phyloP scores from a whole-genome alignment of 2,797 vertebrate genomes.

The Halcyon badia region DNA sequence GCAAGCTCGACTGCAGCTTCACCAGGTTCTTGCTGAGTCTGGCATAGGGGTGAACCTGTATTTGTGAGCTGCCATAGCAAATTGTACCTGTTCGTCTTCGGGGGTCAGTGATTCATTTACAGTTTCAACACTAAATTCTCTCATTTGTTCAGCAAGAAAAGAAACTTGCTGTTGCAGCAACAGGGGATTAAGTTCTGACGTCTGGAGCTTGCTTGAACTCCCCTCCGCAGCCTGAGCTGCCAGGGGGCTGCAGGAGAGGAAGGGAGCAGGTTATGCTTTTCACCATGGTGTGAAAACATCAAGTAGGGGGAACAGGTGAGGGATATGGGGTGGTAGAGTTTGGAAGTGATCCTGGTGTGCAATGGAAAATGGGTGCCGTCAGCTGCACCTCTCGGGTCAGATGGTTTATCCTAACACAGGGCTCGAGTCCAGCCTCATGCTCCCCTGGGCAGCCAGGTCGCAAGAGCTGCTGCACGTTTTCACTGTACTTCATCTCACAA shows the following conservation, averaged over 20 bases:
- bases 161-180: constrained; percentile 49
- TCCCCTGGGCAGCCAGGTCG: background rate
- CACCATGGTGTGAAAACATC: background rate
- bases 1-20: background rate
- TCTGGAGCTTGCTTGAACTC: background rate
- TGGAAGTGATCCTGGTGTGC: background rate
- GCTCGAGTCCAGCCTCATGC: rapidly evolving
- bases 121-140: background rate
- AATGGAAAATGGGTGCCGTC: background rate
- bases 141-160: constrained; percentile 27
- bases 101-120: background rate
- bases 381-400: rapidly evolving
- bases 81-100: background rate
- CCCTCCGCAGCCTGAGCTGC: rapidly evolving
- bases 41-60: background rate
- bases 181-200: constrained; percentile 54
- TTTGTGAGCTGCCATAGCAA: background rate
- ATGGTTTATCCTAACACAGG: background rate
- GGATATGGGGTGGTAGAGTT: background rate
- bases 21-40: rapidly evolving
- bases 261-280: background rate
- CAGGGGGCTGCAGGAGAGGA: background rate
- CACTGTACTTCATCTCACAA: background rate
- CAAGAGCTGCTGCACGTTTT: background rate
- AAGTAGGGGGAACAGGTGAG: background rate